Base-by-base conservation (phyloP, 2,113 vertebrate species). In the Gnathonemus longibarbis region DNA sequence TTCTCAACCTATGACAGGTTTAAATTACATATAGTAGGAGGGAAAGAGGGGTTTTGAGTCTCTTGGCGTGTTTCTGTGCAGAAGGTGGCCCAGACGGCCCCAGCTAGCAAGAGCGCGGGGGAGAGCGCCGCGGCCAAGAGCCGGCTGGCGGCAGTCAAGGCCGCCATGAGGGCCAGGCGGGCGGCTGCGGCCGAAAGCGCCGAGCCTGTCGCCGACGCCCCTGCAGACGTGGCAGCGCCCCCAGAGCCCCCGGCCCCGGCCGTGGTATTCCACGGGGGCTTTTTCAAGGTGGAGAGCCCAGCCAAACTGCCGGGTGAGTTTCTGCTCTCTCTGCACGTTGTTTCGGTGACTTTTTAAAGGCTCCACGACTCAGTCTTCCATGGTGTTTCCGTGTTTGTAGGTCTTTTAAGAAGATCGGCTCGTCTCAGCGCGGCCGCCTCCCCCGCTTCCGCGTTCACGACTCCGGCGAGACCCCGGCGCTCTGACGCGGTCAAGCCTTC, bases 201-300 rank as follows among this genome's bases (percentile, higher is more conserved):
- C 0, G 91, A 58, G 3, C 89, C 46, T 0, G 87, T 1, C 91
- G 88, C 66, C 49, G 84, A 91, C 5, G 91, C n/a, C 0, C 83
- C 92, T 0, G 91, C 42, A 2, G 45, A 1, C 17, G 49, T 0
- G 50, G 84, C 87, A 56, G 86, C 0, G 92, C 91, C 17, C 46
- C 91, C 0, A 17, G 27, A 0, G 0, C 66, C 0, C 11, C 58
- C 0, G 6, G 8, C 0, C 13, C 58, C 0, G 6, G 8, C 39
- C 1, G 95, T 98, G 84, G 94, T 97, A 52, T 98, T 98, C 84
- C 95, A 98, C 35, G 98, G 95, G 0, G 98, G 97, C 1, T 99
- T 98, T 93, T 98, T 98, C 94, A 93, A 95, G 91, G 96, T 99
- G 89, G 97, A 98, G 94, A 99, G 97, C 87, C 98, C 98, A 4